Evolutionary conservation across 2,888 invertebrate species (phyloP).

Genomic region (Eupithecia subumbrata): DNA sequence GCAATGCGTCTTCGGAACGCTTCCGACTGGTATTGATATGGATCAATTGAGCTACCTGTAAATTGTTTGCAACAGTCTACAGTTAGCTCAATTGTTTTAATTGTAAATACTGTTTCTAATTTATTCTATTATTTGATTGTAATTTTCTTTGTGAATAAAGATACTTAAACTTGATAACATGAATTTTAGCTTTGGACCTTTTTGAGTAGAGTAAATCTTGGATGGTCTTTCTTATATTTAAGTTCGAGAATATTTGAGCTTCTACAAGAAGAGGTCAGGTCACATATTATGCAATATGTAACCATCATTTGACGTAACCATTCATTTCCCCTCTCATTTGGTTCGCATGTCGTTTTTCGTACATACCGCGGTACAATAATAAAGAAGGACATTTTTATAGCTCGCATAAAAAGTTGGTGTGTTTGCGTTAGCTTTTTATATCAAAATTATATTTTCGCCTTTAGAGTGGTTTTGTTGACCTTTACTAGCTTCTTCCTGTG

Average conservation of each 20-base stretch:
- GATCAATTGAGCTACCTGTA: too few species aligned
- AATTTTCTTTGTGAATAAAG: too few species aligned
- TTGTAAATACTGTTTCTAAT: too few species aligned
- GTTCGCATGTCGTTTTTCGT: slow-evolving; percentile 22
- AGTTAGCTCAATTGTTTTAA: too few species aligned
- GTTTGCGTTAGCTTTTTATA: slow-evolving; percentile 23
- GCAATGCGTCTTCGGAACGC: too few species aligned
- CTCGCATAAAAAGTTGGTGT: slow-evolving; percentile 34
- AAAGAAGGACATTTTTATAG: slow-evolving; percentile 39
- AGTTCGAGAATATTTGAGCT: background rate
- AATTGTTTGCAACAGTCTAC: too few species aligned
- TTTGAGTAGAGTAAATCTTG: too few species aligned
- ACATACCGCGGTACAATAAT: slow-evolving; percentile 34
- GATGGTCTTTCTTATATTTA: too few species aligned
- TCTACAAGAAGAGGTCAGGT: background rate
- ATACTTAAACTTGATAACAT: too few species aligned
- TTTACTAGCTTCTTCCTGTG: background rate
- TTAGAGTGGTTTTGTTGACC: background rate
- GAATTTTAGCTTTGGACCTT: too few species aligned
- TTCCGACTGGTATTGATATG: too few species aligned
- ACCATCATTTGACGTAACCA: background rate
- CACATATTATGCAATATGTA: background rate
- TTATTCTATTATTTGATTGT: too few species aligned
- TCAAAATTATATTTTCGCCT: slow-evolving; percentile 22
- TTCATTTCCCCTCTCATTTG: slow-evolving; percentile 2